These are phyloP conservation scores for Andrena dorsata DNA, from an alignment of 2,888 invertebrate genomes.

Conservation along the genomic window DNA sequence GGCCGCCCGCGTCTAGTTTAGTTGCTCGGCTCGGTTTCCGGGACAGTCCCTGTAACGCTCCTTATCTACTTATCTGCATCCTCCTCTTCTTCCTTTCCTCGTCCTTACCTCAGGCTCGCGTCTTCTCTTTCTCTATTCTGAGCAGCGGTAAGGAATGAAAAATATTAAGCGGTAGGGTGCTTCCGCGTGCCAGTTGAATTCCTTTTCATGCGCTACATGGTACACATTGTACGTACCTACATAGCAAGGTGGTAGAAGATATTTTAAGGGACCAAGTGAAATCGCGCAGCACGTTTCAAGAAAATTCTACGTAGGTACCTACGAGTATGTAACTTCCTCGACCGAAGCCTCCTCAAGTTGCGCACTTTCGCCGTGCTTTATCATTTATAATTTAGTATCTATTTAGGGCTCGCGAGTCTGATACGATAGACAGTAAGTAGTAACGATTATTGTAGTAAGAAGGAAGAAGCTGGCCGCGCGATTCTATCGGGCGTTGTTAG, in stretches of 20 bases:
- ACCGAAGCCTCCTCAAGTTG: neutral
- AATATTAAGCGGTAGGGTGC: slow-evolving; percentile 32
- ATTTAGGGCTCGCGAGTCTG: neutral
- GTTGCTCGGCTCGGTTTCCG: slow-evolving; percentile 1
- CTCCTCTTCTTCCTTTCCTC: slow-evolving; percentile 40
- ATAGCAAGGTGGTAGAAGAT: neutral
- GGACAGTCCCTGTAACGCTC: slow-evolving; percentile 56
- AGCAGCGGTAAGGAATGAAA: slow-evolving; percentile 45
- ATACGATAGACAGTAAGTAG: neutral
- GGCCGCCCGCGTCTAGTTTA: slow-evolving; percentile 52
- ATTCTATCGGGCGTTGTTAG: neutral
- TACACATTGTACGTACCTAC: neutral
- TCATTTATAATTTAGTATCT: neutral
- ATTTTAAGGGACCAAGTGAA: neutral
- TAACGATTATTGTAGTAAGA: neutral
- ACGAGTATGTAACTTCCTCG: slow-evolving; percentile 20
- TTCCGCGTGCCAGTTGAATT: slow-evolving; percentile 24
- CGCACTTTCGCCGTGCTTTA: neutral
- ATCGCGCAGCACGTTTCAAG: slow-evolving; percentile 1
- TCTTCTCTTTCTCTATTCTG: slow-evolving; percentile 22
- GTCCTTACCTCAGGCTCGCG: slow-evolving; percentile 6
- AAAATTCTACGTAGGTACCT: neutral
- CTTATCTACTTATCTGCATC: slow-evolving; percentile 64
- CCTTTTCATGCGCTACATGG: slow-evolving; percentile 19
- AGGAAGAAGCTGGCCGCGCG: neutral